Conservation (phyloP, 2,888 invertebrate species). For the Drosophila acutilabella region DNA sequence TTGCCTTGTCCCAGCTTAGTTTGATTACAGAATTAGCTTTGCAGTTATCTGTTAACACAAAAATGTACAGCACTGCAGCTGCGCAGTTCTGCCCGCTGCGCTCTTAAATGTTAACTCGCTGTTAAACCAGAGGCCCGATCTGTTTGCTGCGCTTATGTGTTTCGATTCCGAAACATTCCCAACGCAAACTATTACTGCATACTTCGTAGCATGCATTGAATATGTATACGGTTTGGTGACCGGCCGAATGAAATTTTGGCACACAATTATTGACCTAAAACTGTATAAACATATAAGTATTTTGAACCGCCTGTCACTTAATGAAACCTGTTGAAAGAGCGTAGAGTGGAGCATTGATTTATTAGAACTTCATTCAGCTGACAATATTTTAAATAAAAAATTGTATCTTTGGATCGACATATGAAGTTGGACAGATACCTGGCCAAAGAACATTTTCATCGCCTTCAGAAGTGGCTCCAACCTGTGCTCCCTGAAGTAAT, state of each 20-base stretch:
- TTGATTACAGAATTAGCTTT: neutral
- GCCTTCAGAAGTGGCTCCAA: neutral
- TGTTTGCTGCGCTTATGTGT: slow-evolving; percentile 20
- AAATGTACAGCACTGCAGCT: slow-evolving; percentile 46
- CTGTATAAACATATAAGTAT: slow-evolving; percentile 18
- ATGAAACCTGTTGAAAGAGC: slow-evolving; percentile 73
- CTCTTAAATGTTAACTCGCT: slow-evolving; percentile 71
- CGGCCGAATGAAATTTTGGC: slow-evolving; percentile 33
- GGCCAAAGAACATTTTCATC: neutral
- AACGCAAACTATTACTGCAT: slow-evolving; percentile 39
- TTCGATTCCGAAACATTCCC: slow-evolving; percentile 44
- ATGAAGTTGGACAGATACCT: neutral
- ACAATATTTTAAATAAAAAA: slow-evolving; percentile 76
- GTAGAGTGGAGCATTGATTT: slow-evolving; percentile 65
- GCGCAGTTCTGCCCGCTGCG: slow-evolving; percentile 40
- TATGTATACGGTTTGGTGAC: slow-evolving; percentile 52
- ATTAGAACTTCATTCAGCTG: slow-evolving; percentile 44
- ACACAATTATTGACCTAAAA: slow-evolving; percentile 22
- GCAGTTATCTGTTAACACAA: slow-evolving; percentile 15
- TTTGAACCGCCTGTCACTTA: slow-evolving; percentile 46
- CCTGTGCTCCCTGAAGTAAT: slow-evolving; percentile 68
- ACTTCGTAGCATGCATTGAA: slow-evolving; percentile 49
- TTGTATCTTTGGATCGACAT: slow-evolving; percentile 51
- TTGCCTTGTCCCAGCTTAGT: too few species aligned
- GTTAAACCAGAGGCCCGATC: slow-evolving; percentile 29